A percentile compares a stretch with the other conserved stretches of the same genome.
These are phyloP conservation scores for Caenorhabditis imperialis DNA, from an alignment of 2,888 invertebrate species.

Conservation along the genomic window DNA sequence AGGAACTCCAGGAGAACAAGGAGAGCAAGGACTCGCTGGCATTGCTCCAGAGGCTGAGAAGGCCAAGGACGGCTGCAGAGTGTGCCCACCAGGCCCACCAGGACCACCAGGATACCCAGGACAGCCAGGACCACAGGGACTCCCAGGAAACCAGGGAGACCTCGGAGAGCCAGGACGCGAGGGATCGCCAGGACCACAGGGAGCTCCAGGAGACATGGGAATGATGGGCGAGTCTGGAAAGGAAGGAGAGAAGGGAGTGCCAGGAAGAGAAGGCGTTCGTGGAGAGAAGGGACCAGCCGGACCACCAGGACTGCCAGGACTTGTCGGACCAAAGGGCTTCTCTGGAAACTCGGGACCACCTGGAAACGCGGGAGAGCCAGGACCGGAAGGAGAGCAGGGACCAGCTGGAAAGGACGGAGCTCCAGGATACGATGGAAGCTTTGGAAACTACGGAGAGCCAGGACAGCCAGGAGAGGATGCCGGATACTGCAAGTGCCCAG, in stretches of 20 bases:
- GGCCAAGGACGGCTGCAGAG: conserved; percentile 54
- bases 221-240: conserved; percentile 62
- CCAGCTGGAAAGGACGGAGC: conserved; percentile 81
- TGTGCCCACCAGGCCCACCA: conserved; percentile 63
- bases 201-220: conserved; percentile 78
- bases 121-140: conserved; percentile 74
- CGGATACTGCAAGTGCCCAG: conserved; percentile 66
- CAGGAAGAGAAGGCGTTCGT: conserved; percentile 79
- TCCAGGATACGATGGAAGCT: conserved; percentile 76
- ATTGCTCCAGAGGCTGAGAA: conserved; percentile 55
- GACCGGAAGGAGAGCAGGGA: conserved; percentile 81
- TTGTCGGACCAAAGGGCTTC: conserved; percentile 77
- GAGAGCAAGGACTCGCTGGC: conserved; percentile 60
- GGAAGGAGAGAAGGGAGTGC: conserved; percentile 68
- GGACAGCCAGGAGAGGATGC: conserved; percentile 76
- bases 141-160: conserved; percentile 78
- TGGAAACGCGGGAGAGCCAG: conserved; percentile 83
- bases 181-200: conserved; percentile 78
- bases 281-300: conserved; percentile 79
- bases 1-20: conserved; percentile 65
- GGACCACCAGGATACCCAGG: conserved; percentile 72
- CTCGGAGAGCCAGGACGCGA: conserved; percentile 77
- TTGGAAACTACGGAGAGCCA: conserved; percentile 78
- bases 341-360: conserved; percentile 80
- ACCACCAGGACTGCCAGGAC: conserved; percentile 80